phyloP scores from a whole-genome alignment of 2,113 vertebrate species.

The Xenopus laevis region DNA sequence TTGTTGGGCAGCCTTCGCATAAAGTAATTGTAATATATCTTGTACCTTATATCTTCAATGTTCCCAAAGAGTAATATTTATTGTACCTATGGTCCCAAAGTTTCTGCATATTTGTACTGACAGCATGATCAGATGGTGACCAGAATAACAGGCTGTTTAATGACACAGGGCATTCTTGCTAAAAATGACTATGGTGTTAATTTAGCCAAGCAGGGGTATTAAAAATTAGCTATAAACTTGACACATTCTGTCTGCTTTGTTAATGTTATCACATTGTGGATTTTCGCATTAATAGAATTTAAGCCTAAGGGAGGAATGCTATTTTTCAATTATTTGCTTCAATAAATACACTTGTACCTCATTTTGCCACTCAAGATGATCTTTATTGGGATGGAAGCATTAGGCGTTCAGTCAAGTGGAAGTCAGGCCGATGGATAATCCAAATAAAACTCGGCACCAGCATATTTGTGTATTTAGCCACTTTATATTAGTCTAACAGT shows the following conservation, averaged over 20 bases:
- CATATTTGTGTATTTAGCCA: background rate
- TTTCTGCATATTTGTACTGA: no score
- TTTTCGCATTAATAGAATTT: conserved; percentile 35
- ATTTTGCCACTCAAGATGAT: background rate
- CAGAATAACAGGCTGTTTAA: no score
- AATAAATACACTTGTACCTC: conserved; percentile 21
- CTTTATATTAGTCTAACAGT: background rate
- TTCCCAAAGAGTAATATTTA: no score
- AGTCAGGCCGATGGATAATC: background rate
- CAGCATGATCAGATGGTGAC: no score
- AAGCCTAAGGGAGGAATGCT: conserved; percentile 22
- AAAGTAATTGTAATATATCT: no score
- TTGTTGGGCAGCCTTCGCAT: no score
- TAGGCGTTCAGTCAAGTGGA: background rate
- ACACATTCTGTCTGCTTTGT: conserved; percentile 13
- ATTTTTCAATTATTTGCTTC: conserved; percentile 43
- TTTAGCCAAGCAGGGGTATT: background rate
- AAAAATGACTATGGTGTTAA: no score
- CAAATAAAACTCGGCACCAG: background rate
- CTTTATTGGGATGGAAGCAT: conserved; percentile 26
- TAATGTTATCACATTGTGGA: conserved; percentile 13
- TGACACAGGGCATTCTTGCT: no score
- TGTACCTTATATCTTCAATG: no score
- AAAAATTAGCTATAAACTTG: background rate
- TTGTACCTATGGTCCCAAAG: no score